Percentiles rank a stretch among this genome's conserved stretches.
Evolutionary conservation across 2,888 invertebrate species (phyloP).

Genomic region (Augochlorella aurata): DNA sequence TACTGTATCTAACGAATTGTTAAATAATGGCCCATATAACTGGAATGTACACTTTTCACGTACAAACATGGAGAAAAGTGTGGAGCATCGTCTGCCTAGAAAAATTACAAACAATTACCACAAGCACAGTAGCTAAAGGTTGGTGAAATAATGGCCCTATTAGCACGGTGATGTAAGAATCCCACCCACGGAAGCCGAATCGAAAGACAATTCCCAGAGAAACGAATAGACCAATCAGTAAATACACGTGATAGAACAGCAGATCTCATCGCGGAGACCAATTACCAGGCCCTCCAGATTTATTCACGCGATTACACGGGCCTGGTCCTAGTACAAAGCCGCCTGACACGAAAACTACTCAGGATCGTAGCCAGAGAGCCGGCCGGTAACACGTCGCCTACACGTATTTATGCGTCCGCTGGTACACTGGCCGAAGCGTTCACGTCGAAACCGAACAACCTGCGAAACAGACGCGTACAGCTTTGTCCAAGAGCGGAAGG

Average conservation of each 20-base stretch:
- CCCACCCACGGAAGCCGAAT: background rate
- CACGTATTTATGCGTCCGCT: slow-evolving; percentile 46
- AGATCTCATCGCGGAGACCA: slow-evolving; percentile 24
- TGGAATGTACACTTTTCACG: too few relatives aligned
- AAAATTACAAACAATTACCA: too few relatives aligned
- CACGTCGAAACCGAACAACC: slow-evolving; percentile 43
- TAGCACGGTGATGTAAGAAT: background rate
- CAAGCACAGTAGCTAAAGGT: background rate
- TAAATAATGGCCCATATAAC: background rate
- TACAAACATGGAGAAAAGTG: too few relatives aligned
- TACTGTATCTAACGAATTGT: background rate
- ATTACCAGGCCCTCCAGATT: slow-evolving; percentile 41
- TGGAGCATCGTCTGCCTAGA: too few relatives aligned
- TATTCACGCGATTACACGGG: slow-evolving; percentile 36
- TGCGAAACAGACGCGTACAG: slow-evolving; percentile 37
- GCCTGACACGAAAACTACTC: slow-evolving; percentile 35
- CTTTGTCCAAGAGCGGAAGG: slow-evolving; percentile 18
- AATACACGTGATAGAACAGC: slow-evolving; percentile 7
- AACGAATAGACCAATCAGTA: background rate
- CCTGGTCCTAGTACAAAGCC: slow-evolving; percentile 10
- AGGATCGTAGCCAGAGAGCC: background rate
- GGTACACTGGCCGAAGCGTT: slow-evolving; percentile 20
- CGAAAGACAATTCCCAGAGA: background rate
- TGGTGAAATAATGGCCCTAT: background rate
- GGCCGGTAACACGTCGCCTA: slow-evolving; percentile 34